phyloP scores from a whole-genome alignment of 2,888 invertebrate genomes.

The Onchidella celtica region DNA sequence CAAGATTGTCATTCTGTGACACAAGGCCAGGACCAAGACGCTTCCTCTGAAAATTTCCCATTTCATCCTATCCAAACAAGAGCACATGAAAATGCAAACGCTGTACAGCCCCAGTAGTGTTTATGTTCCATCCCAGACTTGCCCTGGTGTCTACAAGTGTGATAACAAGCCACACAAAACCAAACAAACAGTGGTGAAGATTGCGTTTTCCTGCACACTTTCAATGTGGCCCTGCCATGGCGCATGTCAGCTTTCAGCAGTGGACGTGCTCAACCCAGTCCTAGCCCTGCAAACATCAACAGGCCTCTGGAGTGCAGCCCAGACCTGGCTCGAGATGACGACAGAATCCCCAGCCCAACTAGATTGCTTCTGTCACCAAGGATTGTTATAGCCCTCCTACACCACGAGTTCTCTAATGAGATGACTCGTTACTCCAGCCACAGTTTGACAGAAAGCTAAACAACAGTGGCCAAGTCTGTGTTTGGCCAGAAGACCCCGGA shows the following conservation, averaged over 20 bases:
- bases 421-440: slow-evolving; percentile 35
- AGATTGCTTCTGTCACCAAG: slow-evolving; percentile 49
- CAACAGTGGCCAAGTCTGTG: slow-evolving; percentile 22
- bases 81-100: not conserved
- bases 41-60: not conserved
- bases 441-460: slow-evolving; percentile 41
- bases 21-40: not conserved
- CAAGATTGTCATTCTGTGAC: not conserved
- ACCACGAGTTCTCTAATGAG: slow-evolving; percentile 33
- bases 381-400: slow-evolving; percentile 44
- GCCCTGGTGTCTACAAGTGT: slow-evolving; percentile 16
- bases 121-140: slow-evolving; percentile 33
- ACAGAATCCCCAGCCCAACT: slow-evolving; percentile 17
- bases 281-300: slow-evolving; percentile 37
- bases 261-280: slow-evolving; percentile 30
- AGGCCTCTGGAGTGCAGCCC: slow-evolving; percentile 8
- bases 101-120: not conserved
- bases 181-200: slow-evolving; percentile 19
- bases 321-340: slow-evolving; percentile 1
- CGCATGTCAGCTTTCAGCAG: slow-evolving; percentile 22
- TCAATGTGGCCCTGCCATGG: slow-evolving; percentile 10
- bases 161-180: slow-evolving; percentile 44
- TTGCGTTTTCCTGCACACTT: slow-evolving; percentile 14
- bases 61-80: slow-evolving; percentile 1
- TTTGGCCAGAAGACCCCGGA: slow-evolving; percentile 41